Evolutionary conservation across 2,888 invertebrate species (phyloP).

Genomic region (Vanessa cardui): DNA sequence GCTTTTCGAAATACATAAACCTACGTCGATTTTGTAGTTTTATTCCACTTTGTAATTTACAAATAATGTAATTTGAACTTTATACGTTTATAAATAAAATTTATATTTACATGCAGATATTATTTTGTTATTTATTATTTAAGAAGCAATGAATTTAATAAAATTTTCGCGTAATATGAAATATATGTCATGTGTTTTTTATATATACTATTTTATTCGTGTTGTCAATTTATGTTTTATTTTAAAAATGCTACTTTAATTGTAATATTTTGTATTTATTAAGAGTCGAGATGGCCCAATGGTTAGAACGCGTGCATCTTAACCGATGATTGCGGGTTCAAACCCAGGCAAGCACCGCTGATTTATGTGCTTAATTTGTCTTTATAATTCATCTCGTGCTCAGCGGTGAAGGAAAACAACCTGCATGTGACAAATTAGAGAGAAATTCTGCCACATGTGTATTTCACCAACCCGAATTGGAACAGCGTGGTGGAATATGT

Average conservation of each 20-base stretch:
- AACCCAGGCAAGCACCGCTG: no score
- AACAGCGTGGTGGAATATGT: no score
- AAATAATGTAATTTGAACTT: neutral
- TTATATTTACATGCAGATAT: neutral
- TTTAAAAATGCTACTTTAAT: neutral
- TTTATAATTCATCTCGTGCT: no score
- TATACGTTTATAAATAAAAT: neutral
- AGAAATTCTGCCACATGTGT: no score
- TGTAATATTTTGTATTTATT: no score
- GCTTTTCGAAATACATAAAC: neutral
- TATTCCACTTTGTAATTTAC: neutral
- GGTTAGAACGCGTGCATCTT: no score
- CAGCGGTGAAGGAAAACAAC: no score
- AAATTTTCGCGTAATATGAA: neutral
- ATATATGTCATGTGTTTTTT: neutral
- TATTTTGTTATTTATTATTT: neutral
- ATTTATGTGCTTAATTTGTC: no score
- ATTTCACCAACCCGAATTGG: no score
- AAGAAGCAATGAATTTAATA: neutral
- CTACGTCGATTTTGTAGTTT: neutral
- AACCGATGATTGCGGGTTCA: no score
- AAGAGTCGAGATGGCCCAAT: no score
- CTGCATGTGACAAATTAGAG: no score
- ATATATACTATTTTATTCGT: neutral
- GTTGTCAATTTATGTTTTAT: neutral